Base-by-base conservation (phyloP, 1,140 invertebrate species). In the Sinella curviseta region DNA sequence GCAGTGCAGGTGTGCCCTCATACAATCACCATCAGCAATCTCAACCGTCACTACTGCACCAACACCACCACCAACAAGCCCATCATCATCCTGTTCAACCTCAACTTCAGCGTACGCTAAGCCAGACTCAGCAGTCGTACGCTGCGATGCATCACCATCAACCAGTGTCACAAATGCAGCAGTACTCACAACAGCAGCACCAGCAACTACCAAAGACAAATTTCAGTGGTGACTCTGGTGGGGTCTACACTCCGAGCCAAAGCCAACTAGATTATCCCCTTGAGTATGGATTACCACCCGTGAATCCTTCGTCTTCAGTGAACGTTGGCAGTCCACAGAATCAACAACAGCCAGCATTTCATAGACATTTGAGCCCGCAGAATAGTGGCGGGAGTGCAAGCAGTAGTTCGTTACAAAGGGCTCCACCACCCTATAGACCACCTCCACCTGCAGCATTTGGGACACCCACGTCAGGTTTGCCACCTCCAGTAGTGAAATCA, bases 391-490 rank as follows among this genome's bases (percentile, higher is more conserved):
- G 76, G 28, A 78, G 57, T 75, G 78, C 73, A 8, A 48, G 65
- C 30, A 54, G 36, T n/a, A 80, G 75, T 74, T 4, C 30, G 76
- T 60, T 70, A 12, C 54, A 67, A 16, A 65, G 80, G n/a, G 79
- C 82, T 39, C 82, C 82, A 60, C 80, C 82, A 0, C 80, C 82
- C 0, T 83, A 81, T 26, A 16, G 78, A 26, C 80, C 79, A 30
- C 80, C 79, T 36, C 80, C 82, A 33, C 80, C 79, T 55, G 60
- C 77, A 31, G 67, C 73, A 31, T 20, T 60, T 2, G 77, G 34
- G 54, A 26, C 77, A 16, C 79, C 65, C 8, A 36, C 31, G 14
- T 33, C 60, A 4, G 77, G 33, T n/a, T 24, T 33, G 28, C 65
- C 77, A 12, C 67, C 36, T 14, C 28, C 60, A 74, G 24, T 24